phyloP scores from a whole-genome alignment of 2,797 vertebrate genomes.

The Ceryle rudis region DNA sequence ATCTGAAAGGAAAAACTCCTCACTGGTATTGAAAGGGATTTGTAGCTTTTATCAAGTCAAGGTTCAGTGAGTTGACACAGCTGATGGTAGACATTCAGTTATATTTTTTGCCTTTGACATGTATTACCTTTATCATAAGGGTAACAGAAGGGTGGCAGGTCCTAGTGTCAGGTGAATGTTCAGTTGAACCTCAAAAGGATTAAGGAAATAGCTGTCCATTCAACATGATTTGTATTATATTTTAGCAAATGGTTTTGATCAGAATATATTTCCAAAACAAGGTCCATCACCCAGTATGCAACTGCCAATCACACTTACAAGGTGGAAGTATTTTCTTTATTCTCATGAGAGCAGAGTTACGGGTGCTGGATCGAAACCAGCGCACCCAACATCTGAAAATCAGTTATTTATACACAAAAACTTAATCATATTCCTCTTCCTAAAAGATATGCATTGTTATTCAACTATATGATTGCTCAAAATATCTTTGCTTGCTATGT shows the following conservation, averaged over 20 bases:
- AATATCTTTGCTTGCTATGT: no score
- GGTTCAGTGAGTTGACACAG: not conserved
- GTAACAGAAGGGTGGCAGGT: not conserved
- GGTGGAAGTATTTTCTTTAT: no score
- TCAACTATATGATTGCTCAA: no score
- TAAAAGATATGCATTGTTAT: no score
- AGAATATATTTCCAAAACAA: not conserved
- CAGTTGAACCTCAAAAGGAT: not conserved
- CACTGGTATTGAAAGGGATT: not conserved
- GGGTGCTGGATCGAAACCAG: no score
- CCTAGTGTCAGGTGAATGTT: not conserved
- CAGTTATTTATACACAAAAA: no score
- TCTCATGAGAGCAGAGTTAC: no score
- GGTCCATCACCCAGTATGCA: no score
- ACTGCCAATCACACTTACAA: no score
- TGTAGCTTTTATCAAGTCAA: not conserved
- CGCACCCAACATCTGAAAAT: no score
- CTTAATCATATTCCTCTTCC: no score
- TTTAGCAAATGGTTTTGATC: not conserved
- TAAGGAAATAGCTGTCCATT: not conserved
- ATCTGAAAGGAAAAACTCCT: not conserved
- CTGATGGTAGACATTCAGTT: not conserved
- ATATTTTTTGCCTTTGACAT: not conserved
- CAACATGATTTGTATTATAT: no score
- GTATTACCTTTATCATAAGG: not conserved